phyloP scores from a whole-genome alignment of 2,888 invertebrate genomes.

The Meteorus cinctellus region DNA sequence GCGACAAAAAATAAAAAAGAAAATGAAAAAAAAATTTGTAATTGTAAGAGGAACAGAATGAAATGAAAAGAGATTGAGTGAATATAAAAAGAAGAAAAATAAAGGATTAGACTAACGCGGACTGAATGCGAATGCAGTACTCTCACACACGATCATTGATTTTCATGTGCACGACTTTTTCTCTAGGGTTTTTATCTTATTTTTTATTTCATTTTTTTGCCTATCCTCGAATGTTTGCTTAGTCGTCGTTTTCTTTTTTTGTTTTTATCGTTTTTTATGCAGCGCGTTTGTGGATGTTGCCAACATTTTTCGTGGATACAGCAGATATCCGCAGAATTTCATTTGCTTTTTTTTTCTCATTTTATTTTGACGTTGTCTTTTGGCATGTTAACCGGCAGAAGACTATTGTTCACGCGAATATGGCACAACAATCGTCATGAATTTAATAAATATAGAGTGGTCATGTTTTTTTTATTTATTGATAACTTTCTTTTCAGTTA shows the following conservation, averaged over 20 bases:
- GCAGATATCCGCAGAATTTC: conserved; percentile 36
- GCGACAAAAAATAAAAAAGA: not conserved
- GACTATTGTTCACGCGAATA: not conserved
- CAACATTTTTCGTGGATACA: conserved; percentile 34
- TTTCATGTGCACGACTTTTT: conserved; percentile 25
- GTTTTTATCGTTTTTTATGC: conserved; percentile 28
- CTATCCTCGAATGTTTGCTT: conserved; percentile 5
- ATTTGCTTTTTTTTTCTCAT: conserved; percentile 10
- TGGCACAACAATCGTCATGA: not conserved
- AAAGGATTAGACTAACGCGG: not conserved
- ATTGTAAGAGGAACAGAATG: not conserved
- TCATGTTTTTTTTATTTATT: no score
- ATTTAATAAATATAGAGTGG: no score
- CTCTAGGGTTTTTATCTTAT: not conserved
- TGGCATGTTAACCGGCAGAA: not conserved
- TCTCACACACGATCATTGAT: conserved; percentile 25
- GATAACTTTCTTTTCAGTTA: no score
- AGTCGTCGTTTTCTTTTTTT: not conserved
- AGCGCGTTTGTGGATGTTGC: conserved; percentile 8
- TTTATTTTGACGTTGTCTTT: conserved; percentile 15
- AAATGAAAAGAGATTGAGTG: not conserved
- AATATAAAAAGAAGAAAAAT: not conserved
- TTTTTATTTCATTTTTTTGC: not conserved
- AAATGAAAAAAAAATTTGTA: not conserved
- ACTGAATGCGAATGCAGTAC: conserved; percentile 5